Evolutionary conservation across 2,797 vertebrate species (phyloP), one percentile per base, ranked within the genome.

Genomic region (Ctenochaetus hawaiiensis): DNA sequence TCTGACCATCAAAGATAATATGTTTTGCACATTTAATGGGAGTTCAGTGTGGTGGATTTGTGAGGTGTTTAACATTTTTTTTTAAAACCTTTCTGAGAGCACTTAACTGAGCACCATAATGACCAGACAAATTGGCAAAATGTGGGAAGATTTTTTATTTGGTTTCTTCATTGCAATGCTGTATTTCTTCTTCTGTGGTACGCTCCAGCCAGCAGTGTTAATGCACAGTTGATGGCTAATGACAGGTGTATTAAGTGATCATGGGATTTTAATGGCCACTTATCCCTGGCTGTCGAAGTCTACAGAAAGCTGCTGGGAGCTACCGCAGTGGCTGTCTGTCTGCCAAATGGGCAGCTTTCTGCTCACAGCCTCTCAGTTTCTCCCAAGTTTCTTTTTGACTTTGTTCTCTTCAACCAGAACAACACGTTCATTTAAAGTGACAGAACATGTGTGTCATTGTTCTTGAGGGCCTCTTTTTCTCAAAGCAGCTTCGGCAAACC

Each of bases 251-350:
- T 94, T 94, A 93, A 91, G 90, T 92, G 92, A 94, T 94, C 90
- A 92, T 94, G 88, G 88, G 86, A 89, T 91, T 95, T 94, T 93
- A 95, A 93, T 91, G 89, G 88, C 83, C 90, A 92, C 91, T 94
- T 93, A 93, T 94, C 89, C 83, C 63, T 23, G 78, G 87, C 91
- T 92, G 88, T 93, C 87, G 85, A 78, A 92, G 73, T 88, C 80
- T 81, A 69, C 83, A 80, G 82, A 80, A 84, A 72, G 73, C 87
- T 84, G 77, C 78, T 84, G 82, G 81, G 87, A 89, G 78, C 78
- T 75, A 62, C 75, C 53, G 49, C 66, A 82, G 86, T 85, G 85
- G 86, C 82, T 90, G 89, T 86, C 85, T 69, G 62, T 75, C 87
- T 86, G 83, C 75, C 86, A 88, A 88, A 89, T 30, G 45, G 57